Evolutionary conservation across 2,797 vertebrate genomes (phyloP).

Genomic region (Megalops cyprinoides): DNA sequence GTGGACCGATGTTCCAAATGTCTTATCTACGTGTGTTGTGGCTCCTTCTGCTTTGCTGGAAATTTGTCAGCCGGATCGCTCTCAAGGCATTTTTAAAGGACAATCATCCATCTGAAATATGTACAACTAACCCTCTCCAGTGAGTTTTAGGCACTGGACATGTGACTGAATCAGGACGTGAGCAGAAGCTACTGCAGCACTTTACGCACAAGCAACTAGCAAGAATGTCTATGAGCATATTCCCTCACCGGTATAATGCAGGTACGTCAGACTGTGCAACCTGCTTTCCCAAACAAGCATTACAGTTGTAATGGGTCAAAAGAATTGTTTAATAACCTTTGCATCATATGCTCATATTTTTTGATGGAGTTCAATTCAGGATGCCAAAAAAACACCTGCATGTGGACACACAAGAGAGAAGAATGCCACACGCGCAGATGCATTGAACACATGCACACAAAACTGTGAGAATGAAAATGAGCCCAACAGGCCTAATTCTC

Average conservation of each 20-base stretch:
- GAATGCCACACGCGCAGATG: too few relatives aligned
- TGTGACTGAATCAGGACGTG: background rate
- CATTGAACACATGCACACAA: too few relatives aligned
- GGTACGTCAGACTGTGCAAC: too few relatives aligned
- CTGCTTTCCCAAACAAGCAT: too few relatives aligned
- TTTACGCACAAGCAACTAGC: background rate
- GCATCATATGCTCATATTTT: too few relatives aligned
- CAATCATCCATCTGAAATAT: background rate
- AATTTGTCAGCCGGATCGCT: background rate
- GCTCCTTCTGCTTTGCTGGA: background rate
- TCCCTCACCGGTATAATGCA: background rate
- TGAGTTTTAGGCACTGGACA: background rate
- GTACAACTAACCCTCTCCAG: background rate
- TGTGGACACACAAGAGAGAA: too few relatives aligned
- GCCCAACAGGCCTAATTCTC: too few relatives aligned
- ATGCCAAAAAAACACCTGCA: too few relatives aligned
- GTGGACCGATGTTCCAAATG: background rate
- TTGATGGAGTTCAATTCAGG: too few relatives aligned
- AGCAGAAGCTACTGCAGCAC: background rate
- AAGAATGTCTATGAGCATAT: background rate
- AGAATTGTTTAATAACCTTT: too few relatives aligned
- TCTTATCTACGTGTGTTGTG: background rate
- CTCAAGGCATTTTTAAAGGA: constrained; percentile 16
- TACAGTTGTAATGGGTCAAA: too few relatives aligned
- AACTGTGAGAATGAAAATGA: too few relatives aligned